Conservation (phyloP, 2,888 invertebrate species). For the Pseudanteris insignis region DNA sequence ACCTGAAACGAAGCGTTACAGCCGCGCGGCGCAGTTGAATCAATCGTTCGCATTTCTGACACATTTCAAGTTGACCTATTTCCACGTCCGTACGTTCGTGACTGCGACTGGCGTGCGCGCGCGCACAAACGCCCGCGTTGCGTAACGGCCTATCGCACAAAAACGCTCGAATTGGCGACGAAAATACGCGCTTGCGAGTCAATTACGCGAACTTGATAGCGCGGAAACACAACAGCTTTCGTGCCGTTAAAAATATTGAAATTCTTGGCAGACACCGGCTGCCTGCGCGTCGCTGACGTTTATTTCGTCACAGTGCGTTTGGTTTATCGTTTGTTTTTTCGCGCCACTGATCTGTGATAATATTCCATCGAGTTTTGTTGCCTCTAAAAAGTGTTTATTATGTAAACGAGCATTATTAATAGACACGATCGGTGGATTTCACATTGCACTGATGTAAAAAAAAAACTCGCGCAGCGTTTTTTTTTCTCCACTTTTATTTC, state of each 20-base stretch:
- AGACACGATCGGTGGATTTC: conserved; percentile 15
- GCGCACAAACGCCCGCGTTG: background rate
- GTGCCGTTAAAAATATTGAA: conserved; percentile 36
- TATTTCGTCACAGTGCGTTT: conserved; percentile 28
- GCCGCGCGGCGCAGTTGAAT: conserved; percentile 3
- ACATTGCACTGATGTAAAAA: conserved; percentile 13
- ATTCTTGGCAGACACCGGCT: conserved; percentile 35
- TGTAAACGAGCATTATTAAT: conserved; percentile 24
- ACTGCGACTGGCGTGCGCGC: too few relatives aligned
- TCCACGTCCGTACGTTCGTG: conserved; percentile 14
- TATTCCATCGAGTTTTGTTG: conserved; percentile 26
- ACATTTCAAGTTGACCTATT: conserved; percentile 9
- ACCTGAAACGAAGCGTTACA: too few relatives aligned
- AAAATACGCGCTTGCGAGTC: conserved; percentile 17
- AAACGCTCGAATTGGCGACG: conserved; percentile 11
- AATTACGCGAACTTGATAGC: conserved; percentile 28
- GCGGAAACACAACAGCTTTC: conserved; percentile 16
- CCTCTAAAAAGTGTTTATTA: conserved; percentile 21
- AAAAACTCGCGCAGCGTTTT: conserved; percentile 4
- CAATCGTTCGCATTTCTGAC: conserved; percentile 8
- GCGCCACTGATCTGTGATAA: conserved; percentile 32
- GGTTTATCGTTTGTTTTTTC: conserved; percentile 29
- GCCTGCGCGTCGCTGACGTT: conserved; percentile 23
- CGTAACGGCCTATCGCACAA: background rate
- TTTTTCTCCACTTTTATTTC: background rate